Percentiles rank a stretch among this genome's conserved stretches.
Conservation (phyloP, 2,888 invertebrate species). For the Spilarctia lutea region DNA sequence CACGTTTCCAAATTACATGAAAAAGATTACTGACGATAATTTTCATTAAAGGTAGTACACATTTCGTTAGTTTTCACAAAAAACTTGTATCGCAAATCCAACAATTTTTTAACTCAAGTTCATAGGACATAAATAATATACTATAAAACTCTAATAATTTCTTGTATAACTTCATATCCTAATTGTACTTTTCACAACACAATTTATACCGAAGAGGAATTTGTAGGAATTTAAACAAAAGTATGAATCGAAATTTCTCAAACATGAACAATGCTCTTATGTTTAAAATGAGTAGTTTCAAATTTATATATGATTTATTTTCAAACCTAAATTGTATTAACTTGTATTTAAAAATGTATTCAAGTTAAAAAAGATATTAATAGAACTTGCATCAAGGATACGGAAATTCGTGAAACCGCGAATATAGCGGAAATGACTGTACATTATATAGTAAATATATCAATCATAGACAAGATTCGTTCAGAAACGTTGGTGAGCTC, state of each 20-base stretch:
- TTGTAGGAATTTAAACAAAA: too few relatives aligned
- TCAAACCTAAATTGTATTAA: neutral
- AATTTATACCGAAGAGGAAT: neutral
- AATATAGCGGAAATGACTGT: conserved; percentile 67
- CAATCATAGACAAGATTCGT: conserved; percentile 67
- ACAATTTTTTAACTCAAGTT: neutral
- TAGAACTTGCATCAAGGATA: conserved; percentile 47
- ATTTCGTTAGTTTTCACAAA: neutral
- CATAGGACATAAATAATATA: neutral
- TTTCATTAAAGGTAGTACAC: neutral
- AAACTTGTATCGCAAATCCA: neutral
- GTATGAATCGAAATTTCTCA: neutral
- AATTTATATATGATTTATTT: neutral
- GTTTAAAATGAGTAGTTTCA: neutral
- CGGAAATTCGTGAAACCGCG: conserved; percentile 70
- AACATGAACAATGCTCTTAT: neutral
- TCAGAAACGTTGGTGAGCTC: conserved; percentile 44
- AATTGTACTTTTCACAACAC: neutral
- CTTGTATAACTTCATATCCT: neutral
- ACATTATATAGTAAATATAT: conserved; percentile 26
- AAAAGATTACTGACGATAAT: neutral
- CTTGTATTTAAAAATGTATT: conserved; percentile 10
- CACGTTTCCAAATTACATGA: neutral
- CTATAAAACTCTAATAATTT: neutral
- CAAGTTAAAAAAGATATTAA: conserved; percentile 22